These are phyloP conservation scores for Eurosta solidaginis DNA, from an alignment of 1,140 invertebrate genomes.

Conservation along the genomic window DNA sequence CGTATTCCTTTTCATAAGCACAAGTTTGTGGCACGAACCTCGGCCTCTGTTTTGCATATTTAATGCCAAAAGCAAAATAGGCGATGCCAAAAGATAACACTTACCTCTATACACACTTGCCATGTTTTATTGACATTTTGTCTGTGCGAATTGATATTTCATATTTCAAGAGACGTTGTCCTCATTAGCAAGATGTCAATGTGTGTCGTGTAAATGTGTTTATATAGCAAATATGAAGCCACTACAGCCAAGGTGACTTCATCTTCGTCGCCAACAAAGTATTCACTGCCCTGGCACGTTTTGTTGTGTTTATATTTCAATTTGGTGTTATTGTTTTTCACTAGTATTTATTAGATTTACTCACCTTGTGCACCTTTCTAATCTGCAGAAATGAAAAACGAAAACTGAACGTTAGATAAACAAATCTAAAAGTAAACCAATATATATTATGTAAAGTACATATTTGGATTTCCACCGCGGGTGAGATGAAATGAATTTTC, in stretches of 20 bases:
- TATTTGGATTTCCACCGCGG: neutral
- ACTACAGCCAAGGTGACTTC: conserved; percentile 13
- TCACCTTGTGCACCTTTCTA: neutral
- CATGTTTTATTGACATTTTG: conserved; percentile 22
- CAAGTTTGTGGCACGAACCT: conserved; percentile 1
- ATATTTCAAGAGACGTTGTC: conserved; percentile 7
- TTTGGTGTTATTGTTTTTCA: neutral
- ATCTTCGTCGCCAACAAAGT: conserved; percentile 16
- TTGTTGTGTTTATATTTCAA: neutral
- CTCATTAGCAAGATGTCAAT: conserved; percentile 11
- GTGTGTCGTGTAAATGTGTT: neutral
- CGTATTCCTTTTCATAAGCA: neutral
- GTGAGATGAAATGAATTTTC: neutral
- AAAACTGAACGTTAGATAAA: conserved; percentile 4
- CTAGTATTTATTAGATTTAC: conserved; percentile 5
- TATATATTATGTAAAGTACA: conserved; percentile 5
- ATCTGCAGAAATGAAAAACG: neutral
- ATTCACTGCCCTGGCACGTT: neutral
- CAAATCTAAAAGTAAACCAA: neutral
- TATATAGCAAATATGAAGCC: neutral
- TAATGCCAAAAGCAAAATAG: conserved; percentile 2
- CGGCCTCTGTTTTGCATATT: neutral
- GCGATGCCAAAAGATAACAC: conserved; percentile 24
- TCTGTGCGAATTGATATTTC: conserved; percentile 18
- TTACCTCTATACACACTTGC: neutral